These are phyloP conservation scores for Cerceris ruficornis DNA, from an alignment of 2,888 invertebrate species.

Conservation along the genomic window DNA sequence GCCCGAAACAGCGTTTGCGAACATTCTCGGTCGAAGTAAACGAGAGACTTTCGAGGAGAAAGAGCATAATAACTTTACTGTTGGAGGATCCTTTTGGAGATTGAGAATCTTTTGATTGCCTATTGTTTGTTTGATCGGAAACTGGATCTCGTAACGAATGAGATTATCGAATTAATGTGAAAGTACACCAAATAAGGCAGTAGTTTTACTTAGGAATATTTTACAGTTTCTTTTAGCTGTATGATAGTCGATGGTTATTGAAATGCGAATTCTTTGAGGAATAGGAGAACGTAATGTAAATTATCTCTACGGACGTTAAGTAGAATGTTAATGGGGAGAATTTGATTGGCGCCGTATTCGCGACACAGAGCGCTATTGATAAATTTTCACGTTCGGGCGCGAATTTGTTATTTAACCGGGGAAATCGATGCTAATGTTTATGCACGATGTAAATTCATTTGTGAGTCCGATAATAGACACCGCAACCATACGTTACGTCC, in stretches of 20 bases:
- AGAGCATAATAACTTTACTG: conserved; percentile 24
- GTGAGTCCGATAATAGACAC: conserved; percentile 64
- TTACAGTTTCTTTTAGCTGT: too few relatives aligned
- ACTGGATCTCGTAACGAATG: not conserved
- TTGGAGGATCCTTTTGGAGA: not conserved
- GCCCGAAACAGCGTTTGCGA: conserved; percentile 55
- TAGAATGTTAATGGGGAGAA: not conserved
- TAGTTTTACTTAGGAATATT: too few relatives aligned
- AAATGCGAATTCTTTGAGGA: too few relatives aligned
- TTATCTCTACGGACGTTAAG: not conserved
- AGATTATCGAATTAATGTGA: not conserved
- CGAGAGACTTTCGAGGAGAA: conserved; percentile 22
- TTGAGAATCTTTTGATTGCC: not conserved
- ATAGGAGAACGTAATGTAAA: not conserved
- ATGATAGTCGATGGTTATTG: too few relatives aligned
- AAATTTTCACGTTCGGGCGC: conserved; percentile 1
- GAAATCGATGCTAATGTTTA: conserved; percentile 46
- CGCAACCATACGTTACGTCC: conserved; percentile 53
- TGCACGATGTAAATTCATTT: conserved; percentile 44
- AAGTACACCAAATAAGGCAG: too few relatives aligned
- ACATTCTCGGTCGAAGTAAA: conserved; percentile 27
- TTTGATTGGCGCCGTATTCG: not conserved
- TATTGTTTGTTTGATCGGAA: not conserved
- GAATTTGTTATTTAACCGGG: conserved; percentile 32
- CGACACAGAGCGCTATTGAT: not conserved